Evolutionary conservation across 2,797 vertebrate genomes (phyloP), one percentile per base, ranked within the genome.

Genomic region (Gymnoscopelus braueri): DNA sequence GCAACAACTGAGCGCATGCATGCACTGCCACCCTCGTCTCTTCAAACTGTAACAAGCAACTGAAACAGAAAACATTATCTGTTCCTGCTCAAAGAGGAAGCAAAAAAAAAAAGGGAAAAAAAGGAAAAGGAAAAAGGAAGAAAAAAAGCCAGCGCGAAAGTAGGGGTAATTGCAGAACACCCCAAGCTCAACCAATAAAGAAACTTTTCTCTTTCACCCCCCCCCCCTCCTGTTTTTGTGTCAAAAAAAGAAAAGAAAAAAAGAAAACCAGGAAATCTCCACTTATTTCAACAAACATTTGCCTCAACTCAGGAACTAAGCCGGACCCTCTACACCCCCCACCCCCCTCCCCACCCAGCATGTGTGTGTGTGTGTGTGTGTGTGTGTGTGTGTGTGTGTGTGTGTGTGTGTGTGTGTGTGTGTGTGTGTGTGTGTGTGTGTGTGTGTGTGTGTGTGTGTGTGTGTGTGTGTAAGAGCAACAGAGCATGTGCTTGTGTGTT

Each of bases 221-320:
- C 76, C 71, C 83, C 66, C 67, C 77, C 68, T 14, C 70, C 32
- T 44, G 39, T 44, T 44, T 44, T 44, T 44, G 39, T 44, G 39
- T 44, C 7, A 5, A 44, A 44, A 44, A 44, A 44, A 44, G 8
- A 44, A 35, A 35, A 6, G 4, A 10, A 44, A 74, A 78, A 84
- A 90, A 94, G 92, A 93, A 94, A 93, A 91, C 87, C 84, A 96
- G 95, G 95, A 97, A 96, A 95, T 96, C 94, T 95, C 94, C 93
- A 93, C 93, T 97, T 96, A 96, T 96, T 95, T 94, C 93, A 93
- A 93, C 94, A 95, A 95, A 95, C 94, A 95, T 95, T 95, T 93
- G 93, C 92, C 91, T 93, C 87, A 90, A 92, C 89, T 91, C 92
- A 93, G 90, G 89, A 95, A 93, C 79, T 77, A 91, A 84, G 77